Evolutionary conservation across 2,113 vertebrate genomes (phyloP).

Genomic region (Hemicordylus capensis): DNA sequence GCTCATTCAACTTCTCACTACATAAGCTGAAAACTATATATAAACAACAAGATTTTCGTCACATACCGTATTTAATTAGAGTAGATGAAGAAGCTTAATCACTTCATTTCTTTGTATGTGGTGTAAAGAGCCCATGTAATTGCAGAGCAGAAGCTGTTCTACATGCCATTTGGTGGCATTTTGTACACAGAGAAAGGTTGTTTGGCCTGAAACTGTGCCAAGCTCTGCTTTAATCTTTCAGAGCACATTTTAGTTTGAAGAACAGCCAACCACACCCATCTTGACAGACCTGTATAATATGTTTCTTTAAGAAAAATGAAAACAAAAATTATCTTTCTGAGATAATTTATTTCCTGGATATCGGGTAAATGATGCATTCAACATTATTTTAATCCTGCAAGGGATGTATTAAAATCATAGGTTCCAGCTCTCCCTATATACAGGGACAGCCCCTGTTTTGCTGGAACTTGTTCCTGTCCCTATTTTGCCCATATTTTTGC

Average conservation of each 20-base stretch:
- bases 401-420: not conserved
- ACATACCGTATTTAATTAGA: slow-evolving; percentile 51
- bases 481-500: too few relatives aligned
- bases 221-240: slow-evolving; percentile 53
- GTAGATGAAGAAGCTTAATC: slow-evolving; percentile 52
- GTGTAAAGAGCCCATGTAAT: slow-evolving; percentile 36
- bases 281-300: slow-evolving; percentile 10
- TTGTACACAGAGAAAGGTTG: slow-evolving; percentile 37
- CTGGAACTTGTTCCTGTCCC: too few relatives aligned
- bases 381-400: slow-evolving; percentile 6
- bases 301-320: slow-evolving; percentile 28
- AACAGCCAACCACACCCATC: slow-evolving; percentile 60
- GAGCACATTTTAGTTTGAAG: slow-evolving; percentile 51
- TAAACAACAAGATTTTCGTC: slow-evolving; percentile 43
- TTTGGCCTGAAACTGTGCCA: slow-evolving; percentile 64
- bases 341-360: not conserved
- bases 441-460: too few relatives aligned
- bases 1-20: slow-evolving; percentile 31
- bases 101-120: slow-evolving; percentile 37
- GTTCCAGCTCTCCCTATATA: too few relatives aligned
- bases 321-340: slow-evolving; percentile 43
- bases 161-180: slow-evolving; percentile 53
- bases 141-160: slow-evolving; percentile 54
- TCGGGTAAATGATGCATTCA: not conserved
- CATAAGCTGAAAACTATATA: slow-evolving; percentile 30